Percentiles rank a stretch among this genome's conserved stretches.
These are phyloP conservation scores for Luffia ferchaultella DNA, from an alignment of 2,888 invertebrate species.

Conservation along the genomic window DNA sequence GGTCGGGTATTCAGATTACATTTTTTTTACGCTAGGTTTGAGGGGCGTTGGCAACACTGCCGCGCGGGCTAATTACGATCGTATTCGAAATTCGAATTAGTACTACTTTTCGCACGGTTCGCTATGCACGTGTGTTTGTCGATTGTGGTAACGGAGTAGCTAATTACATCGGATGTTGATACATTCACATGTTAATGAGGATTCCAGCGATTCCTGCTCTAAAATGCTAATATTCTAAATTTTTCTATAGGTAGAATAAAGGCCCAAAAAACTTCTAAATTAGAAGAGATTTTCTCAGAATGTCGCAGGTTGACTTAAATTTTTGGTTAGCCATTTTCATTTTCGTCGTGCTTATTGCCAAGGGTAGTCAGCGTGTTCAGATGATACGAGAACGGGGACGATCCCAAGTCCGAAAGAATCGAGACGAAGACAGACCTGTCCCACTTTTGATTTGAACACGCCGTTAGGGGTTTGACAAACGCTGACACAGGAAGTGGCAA, in stretches of 20 bases:
- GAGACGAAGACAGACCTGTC: no score
- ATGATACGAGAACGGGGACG: no score
- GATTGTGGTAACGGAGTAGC: constrained; percentile 31
- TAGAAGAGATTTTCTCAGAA: no score
- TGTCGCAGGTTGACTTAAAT: no score
- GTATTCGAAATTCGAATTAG: constrained; percentile 30
- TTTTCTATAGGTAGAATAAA: background rate
- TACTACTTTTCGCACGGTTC: constrained; percentile 43
- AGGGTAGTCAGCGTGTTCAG: no score
- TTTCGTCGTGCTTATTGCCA: no score
- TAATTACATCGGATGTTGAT: constrained; percentile 25
- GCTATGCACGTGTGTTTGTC: constrained; percentile 26
- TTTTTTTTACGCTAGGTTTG: constrained; percentile 20
- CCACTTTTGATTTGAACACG: no score
- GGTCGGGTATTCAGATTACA: constrained; percentile 3
- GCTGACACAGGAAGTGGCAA: no score
- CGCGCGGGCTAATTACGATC: constrained; percentile 40
- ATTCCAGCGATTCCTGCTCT: background rate
- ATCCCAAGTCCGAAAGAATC: no score
- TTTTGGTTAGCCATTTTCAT: no score
- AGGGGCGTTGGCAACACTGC: constrained; percentile 8
- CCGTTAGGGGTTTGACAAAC: no score
- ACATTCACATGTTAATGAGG: background rate
- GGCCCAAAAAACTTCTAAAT: background rate
- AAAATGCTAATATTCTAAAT: background rate